Conservation (phyloP, 1,140 invertebrate genomes). For the Bombus polaris region DNA sequence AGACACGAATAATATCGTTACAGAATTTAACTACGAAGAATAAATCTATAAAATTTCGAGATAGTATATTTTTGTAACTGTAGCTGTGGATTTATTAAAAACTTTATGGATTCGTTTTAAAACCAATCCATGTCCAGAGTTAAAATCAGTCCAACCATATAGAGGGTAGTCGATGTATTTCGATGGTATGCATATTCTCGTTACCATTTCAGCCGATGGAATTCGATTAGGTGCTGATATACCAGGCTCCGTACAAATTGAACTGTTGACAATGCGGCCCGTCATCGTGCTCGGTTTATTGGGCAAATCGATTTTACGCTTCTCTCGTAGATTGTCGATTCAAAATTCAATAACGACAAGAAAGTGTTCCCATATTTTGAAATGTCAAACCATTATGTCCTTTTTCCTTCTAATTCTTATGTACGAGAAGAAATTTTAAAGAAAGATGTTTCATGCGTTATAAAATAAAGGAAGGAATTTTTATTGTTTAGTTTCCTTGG, state of each 20-base stretch:
- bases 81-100: background rate
- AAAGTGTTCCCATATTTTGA: background rate
- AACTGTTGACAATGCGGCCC: slow-evolving; percentile 45
- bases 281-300: slow-evolving; percentile 34
- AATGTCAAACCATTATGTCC: background rate
- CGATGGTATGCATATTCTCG: slow-evolving; percentile 26
- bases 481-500: background rate
- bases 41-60: background rate
- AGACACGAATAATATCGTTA: too few relatives aligned
- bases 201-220: slow-evolving; percentile 35
- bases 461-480: background rate
- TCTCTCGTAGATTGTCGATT: background rate
- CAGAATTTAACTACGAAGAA: too few relatives aligned
- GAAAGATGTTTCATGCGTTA: too few relatives aligned
- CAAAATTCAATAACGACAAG: slow-evolving; percentile 15
- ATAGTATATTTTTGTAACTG: background rate
- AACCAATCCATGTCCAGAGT: too few relatives aligned
- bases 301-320: slow-evolving; percentile 42
- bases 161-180: background rate
- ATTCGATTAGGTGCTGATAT: slow-evolving; percentile 45
- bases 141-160: too few relatives aligned
- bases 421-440: too few relatives aligned
- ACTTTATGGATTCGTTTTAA: background rate
- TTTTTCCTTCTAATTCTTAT: background rate
- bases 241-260: slow-evolving; percentile 36